A percentile compares a stretch with the other conserved stretches of the same genome.
Conservation (phyloP, 2,113 vertebrate genomes). For the Rhineura floridana region DNA sequence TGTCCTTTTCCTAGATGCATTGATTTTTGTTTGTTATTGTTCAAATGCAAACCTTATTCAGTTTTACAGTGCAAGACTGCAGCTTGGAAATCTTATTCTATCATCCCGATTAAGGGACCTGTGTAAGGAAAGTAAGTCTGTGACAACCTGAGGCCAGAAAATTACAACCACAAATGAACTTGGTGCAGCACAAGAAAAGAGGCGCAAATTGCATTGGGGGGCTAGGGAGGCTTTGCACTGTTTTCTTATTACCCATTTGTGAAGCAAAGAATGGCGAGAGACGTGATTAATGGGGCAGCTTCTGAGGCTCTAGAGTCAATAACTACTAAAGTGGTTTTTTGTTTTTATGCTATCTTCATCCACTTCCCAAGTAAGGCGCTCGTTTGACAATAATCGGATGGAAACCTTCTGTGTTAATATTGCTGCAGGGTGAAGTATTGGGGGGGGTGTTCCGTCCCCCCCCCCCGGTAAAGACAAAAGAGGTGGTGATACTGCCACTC, state of each 20-base stretch:
- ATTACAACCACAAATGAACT: neutral
- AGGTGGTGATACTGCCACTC: neutral
- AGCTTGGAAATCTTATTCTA: neutral
- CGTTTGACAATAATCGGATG: neutral
- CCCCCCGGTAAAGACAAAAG: neutral
- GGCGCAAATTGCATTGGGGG: neutral
- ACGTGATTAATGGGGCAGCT: constrained; percentile 60
- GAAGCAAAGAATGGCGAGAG: constrained; percentile 52
- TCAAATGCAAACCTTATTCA: neutral
- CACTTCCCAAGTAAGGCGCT: neutral
- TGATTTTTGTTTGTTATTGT: constrained; percentile 18
- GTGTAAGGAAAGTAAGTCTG: neutral
- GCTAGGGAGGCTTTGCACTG: neutral
- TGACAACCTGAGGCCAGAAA: neutral
- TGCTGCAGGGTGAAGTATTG: neutral
- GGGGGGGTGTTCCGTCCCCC: neutral
- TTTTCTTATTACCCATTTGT: constrained; percentile 24
- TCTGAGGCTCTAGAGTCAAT: constrained; percentile 50
- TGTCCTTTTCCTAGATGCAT: neutral
- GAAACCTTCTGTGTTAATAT: constrained; percentile 20
- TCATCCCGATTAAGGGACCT: constrained; percentile 5
- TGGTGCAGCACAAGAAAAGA: neutral
- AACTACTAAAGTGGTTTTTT: neutral
- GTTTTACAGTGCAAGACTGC: rapidly evolving
- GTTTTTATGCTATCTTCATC: constrained; percentile 50